Base-by-base conservation (phyloP, 2,888 invertebrate species). In the Cotesia congregata region DNA sequence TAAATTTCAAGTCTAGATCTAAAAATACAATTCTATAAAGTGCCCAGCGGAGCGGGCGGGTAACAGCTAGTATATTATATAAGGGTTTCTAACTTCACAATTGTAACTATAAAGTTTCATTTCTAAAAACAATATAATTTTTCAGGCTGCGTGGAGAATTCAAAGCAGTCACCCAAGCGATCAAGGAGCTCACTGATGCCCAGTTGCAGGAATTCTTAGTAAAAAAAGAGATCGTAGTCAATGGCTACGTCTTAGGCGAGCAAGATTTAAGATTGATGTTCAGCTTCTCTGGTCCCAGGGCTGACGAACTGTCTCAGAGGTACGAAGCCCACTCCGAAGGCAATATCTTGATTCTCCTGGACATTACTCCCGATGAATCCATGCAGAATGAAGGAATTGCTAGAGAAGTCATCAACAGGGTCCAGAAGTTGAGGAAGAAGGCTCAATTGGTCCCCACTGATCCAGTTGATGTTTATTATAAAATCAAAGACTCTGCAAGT, bases 381-480 rank as follows among this genome's bases (percentile, higher is more conserved):
- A 94, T 98, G 94, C 91, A 96, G 80, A 96, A 98, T 86, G 99
- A 99, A 91, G 99, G 99, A 6, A 92, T 96, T 38, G 96, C 98
- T 0, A 93, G 99, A 77, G 99, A 99, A 91, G 94, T 99, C 38
- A 96, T 98, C 78, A 99, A 99, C 88, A 93, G 99, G 75, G 93
- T 99, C 41, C 99, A 99, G 88, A 98, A 98, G 89, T 91, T 99
- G 9, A 92, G 99, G 77, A 99, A 99, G 90, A 97, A 98, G 90
- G 98, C 96, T 0, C 94, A 95, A 84, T 91, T 98, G 59, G 95
- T 97, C 30, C 98, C 98, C 0, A 95, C 97, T 0, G 98, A 99
- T 90, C 94, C 95, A 79, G 96, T 98, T 5, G 92, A 93, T 64
- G 95, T 97, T 9, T 97, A 93, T 89, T 97, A 95, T 86, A 90